Conservation (phyloP, 2,797 vertebrate species). For the Gallinago nigripennis region DNA sequence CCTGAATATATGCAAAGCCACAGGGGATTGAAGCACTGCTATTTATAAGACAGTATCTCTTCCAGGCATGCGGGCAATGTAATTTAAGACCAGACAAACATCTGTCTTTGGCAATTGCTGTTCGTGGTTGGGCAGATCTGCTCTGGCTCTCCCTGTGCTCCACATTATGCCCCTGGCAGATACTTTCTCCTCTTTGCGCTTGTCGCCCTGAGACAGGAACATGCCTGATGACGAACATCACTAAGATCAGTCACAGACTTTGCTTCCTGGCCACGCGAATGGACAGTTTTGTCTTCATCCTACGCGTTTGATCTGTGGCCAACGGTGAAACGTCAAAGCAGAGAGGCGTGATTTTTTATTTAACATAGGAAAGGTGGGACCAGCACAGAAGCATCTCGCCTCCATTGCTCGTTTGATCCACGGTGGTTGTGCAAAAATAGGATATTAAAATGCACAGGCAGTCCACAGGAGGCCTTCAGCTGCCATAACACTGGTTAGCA, state of each 20-base stretch:
- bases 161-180: neutral
- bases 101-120: neutral
- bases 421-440: neutral
- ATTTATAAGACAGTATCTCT: neutral
- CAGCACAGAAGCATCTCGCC: neutral
- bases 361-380: neutral
- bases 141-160: neutral
- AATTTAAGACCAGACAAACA: constrained; percentile 35
- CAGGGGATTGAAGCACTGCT: neutral
- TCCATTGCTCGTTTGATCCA: neutral
- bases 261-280: neutral
- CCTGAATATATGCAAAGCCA: neutral
- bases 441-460: neutral
- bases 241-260: neutral
- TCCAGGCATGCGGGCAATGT: neutral
- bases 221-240: neutral
- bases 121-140: neutral
- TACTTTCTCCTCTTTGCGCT: neutral
- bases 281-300: neutral
- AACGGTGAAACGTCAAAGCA: neutral
- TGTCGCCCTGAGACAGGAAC: neutral
- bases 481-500: neutral
- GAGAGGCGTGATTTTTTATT: neutral
- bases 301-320: neutral
- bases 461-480: neutral